phyloP scores from a whole-genome alignment of 2,113 vertebrate genomes.

The Catagonus wagneri region DNA sequence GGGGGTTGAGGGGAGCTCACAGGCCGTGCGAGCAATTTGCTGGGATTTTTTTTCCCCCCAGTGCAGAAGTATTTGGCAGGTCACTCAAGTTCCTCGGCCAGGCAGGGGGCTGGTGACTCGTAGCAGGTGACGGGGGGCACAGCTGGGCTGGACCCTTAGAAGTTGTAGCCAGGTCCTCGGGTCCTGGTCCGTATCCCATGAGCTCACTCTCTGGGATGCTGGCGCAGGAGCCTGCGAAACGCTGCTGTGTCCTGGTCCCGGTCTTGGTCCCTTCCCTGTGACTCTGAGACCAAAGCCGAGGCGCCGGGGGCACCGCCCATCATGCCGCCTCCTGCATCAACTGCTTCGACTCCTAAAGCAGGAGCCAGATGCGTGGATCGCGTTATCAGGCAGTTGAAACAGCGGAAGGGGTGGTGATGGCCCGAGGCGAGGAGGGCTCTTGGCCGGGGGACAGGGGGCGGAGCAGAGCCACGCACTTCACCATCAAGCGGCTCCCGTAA shows the following conservation, averaged over 20 bases:
- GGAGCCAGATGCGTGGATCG: neutral
- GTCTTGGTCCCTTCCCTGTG: neutral
- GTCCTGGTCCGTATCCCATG: neutral
- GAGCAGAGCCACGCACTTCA: conserved; percentile 84
- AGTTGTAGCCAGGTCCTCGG: neutral
- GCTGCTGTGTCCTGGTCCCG: neutral
- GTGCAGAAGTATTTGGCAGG: conserved; percentile 65
- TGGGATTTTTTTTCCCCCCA: neutral
- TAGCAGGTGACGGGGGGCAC: conserved; percentile 62
- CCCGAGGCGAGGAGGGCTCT: conserved; percentile 73
- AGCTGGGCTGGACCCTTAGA: neutral
- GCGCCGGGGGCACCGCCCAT: neutral
- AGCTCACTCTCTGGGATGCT: neutral
- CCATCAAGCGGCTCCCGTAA: conserved; percentile 84
- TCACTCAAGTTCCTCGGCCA: conserved; percentile 70
- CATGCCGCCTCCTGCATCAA: neutral
- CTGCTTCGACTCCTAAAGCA: conserved; percentile 54
- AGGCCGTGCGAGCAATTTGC: conserved; percentile 41
- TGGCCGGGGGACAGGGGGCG: conserved; percentile 73
- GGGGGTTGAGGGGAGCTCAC: conserved; percentile 37
- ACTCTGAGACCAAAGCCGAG: neutral
- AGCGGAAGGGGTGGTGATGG: conserved; percentile 75
- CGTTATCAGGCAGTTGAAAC: conserved; percentile 77
- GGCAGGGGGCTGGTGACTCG: conserved; percentile 58
- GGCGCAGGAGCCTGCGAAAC: neutral